These are phyloP conservation scores for Austrolebias charrua DNA, from an alignment of 2,797 vertebrate genomes.

Conservation along the genomic window DNA sequence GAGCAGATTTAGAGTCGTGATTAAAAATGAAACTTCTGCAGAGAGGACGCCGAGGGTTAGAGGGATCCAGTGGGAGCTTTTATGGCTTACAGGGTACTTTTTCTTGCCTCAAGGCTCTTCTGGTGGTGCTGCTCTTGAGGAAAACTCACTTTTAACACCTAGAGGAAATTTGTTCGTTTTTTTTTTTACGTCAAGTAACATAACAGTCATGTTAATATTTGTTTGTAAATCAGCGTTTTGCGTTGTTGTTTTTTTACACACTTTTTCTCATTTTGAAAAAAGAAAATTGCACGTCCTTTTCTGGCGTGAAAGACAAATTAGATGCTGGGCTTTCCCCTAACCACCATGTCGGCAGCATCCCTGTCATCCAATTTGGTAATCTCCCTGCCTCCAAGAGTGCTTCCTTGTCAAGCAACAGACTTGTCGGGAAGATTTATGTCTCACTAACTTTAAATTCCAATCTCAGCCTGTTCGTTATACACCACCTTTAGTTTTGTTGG, in stretches of 20 bases:
- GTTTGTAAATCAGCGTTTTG: conserved; percentile 7
- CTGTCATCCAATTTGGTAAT: conserved; percentile 66
- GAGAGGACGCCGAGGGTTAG: conserved; percentile 39
- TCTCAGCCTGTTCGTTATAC: conserved; percentile 73
- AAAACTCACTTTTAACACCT: conserved; percentile 37
- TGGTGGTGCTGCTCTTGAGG: conserved; percentile 22
- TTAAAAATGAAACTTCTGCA: conserved; percentile 62
- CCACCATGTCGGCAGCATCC: conserved; percentile 46
- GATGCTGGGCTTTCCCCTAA: conserved; percentile 48
- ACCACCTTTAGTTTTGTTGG: conserved; percentile 68
- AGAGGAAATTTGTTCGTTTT: not conserved
- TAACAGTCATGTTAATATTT: conserved; percentile 1
- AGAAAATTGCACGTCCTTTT: conserved; percentile 41
- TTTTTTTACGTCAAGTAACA: not conserved
- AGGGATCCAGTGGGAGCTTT: conserved; percentile 35
- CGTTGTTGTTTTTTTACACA: conserved; percentile 14
- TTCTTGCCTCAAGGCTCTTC: conserved; percentile 19
- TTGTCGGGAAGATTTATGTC: conserved; percentile 73
- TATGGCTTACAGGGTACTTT: conserved; percentile 28
- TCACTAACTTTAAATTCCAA: conserved; percentile 71
- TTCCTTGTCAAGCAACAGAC: conserved; percentile 66
- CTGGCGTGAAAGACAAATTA: conserved; percentile 52
- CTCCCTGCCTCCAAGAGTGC: conserved; percentile 44
- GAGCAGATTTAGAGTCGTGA: conserved; percentile 61
- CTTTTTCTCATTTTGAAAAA: conserved; percentile 41